These are phyloP conservation scores for Mycetomoellerius zeteki DNA, from an alignment of 1,140 invertebrate genomes.

Conservation along the genomic window DNA sequence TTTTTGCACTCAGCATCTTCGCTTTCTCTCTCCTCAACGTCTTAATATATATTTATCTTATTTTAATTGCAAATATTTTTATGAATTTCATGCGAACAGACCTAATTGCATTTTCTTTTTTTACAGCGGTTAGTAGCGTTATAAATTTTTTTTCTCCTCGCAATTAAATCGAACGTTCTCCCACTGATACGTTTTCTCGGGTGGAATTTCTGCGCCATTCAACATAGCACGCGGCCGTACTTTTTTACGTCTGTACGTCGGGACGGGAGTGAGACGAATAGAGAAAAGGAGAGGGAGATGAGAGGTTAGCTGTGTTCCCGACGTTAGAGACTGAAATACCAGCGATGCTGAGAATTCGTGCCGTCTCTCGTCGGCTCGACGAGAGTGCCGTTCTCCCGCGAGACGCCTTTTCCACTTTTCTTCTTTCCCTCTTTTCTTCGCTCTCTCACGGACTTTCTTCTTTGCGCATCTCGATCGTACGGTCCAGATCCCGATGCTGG, in stretches of 20 bases:
- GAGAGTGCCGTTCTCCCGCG: conserved; percentile 42
- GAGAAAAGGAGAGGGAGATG: conserved; percentile 24
- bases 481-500: background rate
- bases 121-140: background rate
- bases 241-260: conserved; percentile 52
- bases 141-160: background rate
- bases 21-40: no score
- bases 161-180: background rate
- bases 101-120: no score
- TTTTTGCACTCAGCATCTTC: no score
- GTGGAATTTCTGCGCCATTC: conserved; percentile 36
- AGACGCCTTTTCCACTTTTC: conserved; percentile 63
- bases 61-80: no score
- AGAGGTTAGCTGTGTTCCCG: conserved; percentile 63
- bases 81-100: no score
- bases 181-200: conserved; percentile 18
- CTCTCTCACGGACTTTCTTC: background rate
- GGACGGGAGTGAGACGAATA: conserved; percentile 7
- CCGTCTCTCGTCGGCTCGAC: conserved; percentile 43
- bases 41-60: no score
- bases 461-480: background rate
- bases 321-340: conserved; percentile 76
- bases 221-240: conserved; percentile 24
- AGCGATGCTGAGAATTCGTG: conserved; percentile 59
- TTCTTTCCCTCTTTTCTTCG: conserved; percentile 15